Evolutionary conservation across 2,797 vertebrate species (phyloP), one percentile per base, ranked within the genome.

Genomic region (Rhinogobio ventralis): DNA sequence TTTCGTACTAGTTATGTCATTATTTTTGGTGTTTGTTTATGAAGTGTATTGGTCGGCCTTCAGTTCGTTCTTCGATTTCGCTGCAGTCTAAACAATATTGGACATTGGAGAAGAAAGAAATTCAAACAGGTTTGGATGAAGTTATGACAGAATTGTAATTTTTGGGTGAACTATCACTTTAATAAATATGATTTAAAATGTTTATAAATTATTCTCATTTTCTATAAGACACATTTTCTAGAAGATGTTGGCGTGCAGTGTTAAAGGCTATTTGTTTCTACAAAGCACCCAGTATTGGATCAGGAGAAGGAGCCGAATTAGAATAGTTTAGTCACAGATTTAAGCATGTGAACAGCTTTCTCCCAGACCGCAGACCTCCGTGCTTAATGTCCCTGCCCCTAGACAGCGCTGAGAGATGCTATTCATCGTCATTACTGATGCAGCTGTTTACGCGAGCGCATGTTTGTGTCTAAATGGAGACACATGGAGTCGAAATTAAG

Each of bases 371-470:
- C 33, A 87, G 82, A 86, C 88, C 90, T 91, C 92, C 90, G 74
- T 87, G 91, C 89, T 91, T 91, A 86, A 46, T 90, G 51, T 87
- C 0, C 64, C 60, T 89, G 89, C 67, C 78, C 85, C 86, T 14
- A 89, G 90, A 82, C 86, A 36, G 80, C 5, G 79, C 55, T 84
- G 83, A 84, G 79, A 90, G 91, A 88, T 84, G 87, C 89, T 85
- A 93, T 94, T 90, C 89, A 89, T 94, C 92, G 91, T 93, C 91
- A 91, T 94, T 94, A 93, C 90, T 55, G 89, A 91, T 91, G 85
- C 85, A 20, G 14, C 89, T 79, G 87, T 87, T 79, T 81, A 68
- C 42, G 4, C 36, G 23, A 73, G n/a, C 23, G 49, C 60, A 23
- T 46, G 77, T 51, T 74, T 4, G 53, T 60, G n/a, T 60, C 30